Evolutionary conservation across 1,140 invertebrate genomes (phyloP), one percentile per base, ranked within the genome.

Genomic region (Drosophila littoralis): DNA sequence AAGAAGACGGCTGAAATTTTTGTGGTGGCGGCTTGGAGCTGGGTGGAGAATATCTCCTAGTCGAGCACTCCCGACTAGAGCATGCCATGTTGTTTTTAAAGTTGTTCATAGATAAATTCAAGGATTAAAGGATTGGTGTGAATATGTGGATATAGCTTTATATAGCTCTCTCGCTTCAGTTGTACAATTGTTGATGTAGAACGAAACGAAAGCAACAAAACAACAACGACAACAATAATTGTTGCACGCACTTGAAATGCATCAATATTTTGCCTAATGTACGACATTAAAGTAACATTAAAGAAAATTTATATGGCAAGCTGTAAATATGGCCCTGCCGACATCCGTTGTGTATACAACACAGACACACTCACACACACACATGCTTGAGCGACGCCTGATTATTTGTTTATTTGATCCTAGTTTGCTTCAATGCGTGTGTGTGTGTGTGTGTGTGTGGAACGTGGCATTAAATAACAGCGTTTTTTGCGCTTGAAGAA

Each of bases 331-430:
- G 50, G 52, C 51, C 73, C 72, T 36, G 38, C 52, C 74, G 36
- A 42, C 43, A 65, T 42, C 28, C 38, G 10, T 43, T 28, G n/a
- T 10, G 43, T 17, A 66, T 15, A 55, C 40, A 28, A 50, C 51
- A 50, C 22, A 33, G 40, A 54, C 9, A 51, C 40, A 54, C 15
- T 38, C 28, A 52, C 15, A 12, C 36, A 22, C 38, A 60, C 22
- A 50, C 22, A 51, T 13, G 48, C 58, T 57, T 17, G 48, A 65
- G 32, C 38, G 61, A 22, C 74, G 65, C 45, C 65, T 85, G 77
- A 81, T 85, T 85, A 81, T 77, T 84, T 84, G 81, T 75, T 84
- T 84, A 78, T 85, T 73, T 64, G 60, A 42, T 54, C 32, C 10
- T 15, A 17, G 43, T n/a, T 52, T 50, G 50, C 10, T 42, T 51